Evolutionary conservation across 1,140 invertebrate species (phyloP).

Genomic region (Lithobius niger): DNA sequence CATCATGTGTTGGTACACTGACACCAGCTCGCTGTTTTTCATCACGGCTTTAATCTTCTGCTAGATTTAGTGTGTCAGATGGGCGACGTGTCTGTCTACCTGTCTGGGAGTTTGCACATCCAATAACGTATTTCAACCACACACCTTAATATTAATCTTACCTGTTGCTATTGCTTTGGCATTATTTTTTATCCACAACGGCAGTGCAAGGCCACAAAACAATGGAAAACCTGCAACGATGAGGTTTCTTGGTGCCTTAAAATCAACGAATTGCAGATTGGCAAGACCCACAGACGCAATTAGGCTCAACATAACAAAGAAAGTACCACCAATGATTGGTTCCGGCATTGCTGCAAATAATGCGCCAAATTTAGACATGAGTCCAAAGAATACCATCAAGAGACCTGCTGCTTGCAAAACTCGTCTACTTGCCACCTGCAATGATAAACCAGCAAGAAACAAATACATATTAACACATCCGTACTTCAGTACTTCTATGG

Average conservation of each 20-base stretch:
- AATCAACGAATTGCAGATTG: constrained; percentile 30
- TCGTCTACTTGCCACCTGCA: constrained; percentile 72
- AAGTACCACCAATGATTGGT: constrained; percentile 49
- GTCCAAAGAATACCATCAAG: constrained; percentile 25
- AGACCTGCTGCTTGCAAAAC: constrained; percentile 53
- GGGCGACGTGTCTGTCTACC: too few species aligned
- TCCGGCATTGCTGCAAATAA: constrained; percentile 33
- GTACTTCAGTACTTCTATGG: too few species aligned
- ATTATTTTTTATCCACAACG: constrained; percentile 25
- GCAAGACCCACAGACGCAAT: constrained; percentile 56
- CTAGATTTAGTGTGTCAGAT: too few species aligned
- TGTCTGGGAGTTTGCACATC: too few species aligned
- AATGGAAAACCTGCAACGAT: constrained; percentile 32
- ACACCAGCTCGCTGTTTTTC: too few species aligned
- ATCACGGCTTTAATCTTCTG: too few species aligned
- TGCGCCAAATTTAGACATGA: constrained; percentile 24
- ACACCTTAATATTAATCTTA: too few species aligned
- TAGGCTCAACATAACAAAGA: constrained; percentile 78
- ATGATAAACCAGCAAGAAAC: too few species aligned
- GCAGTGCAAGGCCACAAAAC: constrained; percentile 29
- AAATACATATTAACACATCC: too few species aligned
- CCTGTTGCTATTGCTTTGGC: constrained; percentile 26
- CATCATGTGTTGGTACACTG: too few species aligned
- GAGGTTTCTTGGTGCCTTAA: constrained; percentile 31
- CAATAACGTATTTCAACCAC: too few species aligned